phyloP scores from a whole-genome alignment of 2,113 vertebrate genomes.

The Tyrannus savana region DNA sequence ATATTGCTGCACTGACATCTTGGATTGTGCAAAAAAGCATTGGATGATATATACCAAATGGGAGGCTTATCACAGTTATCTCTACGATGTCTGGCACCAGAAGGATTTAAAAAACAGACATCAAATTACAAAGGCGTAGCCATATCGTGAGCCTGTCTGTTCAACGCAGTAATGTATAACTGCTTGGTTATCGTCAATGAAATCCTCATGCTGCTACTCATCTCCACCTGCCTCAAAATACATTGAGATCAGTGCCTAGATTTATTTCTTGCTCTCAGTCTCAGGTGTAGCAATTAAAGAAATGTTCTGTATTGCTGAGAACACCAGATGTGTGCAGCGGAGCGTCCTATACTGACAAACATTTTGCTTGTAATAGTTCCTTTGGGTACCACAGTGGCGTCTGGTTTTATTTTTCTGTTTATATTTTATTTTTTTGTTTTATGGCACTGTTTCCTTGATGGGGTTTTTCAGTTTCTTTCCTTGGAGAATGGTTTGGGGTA shows the following conservation, averaged over 20 bases:
- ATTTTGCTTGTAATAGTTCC: constrained; percentile 57
- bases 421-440: constrained; percentile 45
- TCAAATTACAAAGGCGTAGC: not conserved
- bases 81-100: not conserved
- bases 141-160: not conserved
- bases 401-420: constrained; percentile 61
- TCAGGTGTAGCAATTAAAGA: constrained; percentile 70
- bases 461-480: not conserved
- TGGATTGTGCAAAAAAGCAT: not conserved
- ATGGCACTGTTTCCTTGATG: constrained; percentile 39
- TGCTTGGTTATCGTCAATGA: not conserved
- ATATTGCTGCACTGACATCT: not conserved
- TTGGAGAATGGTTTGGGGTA: not conserved
- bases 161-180: not conserved
- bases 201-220: constrained; percentile 4
- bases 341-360: constrained; percentile 52
- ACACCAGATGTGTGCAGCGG: constrained; percentile 54
- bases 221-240: constrained; percentile 1
- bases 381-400: not conserved
- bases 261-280: constrained; percentile 36
- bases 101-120: constrained; percentile 8
- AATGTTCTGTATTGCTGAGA: constrained; percentile 52
- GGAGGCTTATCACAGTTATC: not conserved
- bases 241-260: not conserved
- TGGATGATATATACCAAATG: not conserved